Conservation (phyloP, 2,888 invertebrate species). For the Drosophila borealis region DNA sequence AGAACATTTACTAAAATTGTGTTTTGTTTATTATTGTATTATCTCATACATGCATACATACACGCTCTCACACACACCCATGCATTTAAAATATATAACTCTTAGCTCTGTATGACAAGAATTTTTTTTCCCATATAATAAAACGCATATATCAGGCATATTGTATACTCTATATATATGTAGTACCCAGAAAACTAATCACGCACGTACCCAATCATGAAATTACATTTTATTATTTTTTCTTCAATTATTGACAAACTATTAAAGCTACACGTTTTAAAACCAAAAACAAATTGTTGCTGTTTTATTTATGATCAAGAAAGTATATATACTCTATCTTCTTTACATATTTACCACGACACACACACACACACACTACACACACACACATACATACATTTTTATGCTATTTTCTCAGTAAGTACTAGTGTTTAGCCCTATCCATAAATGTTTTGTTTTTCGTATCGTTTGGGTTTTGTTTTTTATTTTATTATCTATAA, state of each 20-base stretch:
- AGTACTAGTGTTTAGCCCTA: conserved; percentile 51
- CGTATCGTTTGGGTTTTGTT: conserved; percentile 8
- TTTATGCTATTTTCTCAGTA: conserved; percentile 43
- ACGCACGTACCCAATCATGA: conserved; percentile 63
- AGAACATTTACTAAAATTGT: conserved; percentile 52
- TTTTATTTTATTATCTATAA: conserved; percentile 19
- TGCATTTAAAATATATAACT: conserved; percentile 49
- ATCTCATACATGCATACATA: conserved; percentile 30
- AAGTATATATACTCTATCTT: conserved; percentile 29
- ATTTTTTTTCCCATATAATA: conserved; percentile 17
- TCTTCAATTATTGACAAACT: conserved; percentile 49
- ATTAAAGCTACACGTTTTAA: conserved; percentile 74
- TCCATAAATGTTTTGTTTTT: conserved; percentile 59
- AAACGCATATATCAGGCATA: conserved; percentile 43
- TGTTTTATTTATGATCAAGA: conserved; percentile 69
- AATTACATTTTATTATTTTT: conserved; percentile 48
- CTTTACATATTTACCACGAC: conserved; percentile 19
- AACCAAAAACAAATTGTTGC: conserved; percentile 71
- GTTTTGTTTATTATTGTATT: conserved; percentile 50
- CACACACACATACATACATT: conserved; percentile 29
- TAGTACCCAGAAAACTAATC: conserved; percentile 60
- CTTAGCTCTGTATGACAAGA: conserved; percentile 59
- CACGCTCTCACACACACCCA: conserved; percentile 15
- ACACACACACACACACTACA: conserved; percentile 16
- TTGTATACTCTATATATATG: conserved; percentile 49